Evolutionary conservation across 2,113 vertebrate species (phyloP).

Genomic region (Malurus elegans): DNA sequence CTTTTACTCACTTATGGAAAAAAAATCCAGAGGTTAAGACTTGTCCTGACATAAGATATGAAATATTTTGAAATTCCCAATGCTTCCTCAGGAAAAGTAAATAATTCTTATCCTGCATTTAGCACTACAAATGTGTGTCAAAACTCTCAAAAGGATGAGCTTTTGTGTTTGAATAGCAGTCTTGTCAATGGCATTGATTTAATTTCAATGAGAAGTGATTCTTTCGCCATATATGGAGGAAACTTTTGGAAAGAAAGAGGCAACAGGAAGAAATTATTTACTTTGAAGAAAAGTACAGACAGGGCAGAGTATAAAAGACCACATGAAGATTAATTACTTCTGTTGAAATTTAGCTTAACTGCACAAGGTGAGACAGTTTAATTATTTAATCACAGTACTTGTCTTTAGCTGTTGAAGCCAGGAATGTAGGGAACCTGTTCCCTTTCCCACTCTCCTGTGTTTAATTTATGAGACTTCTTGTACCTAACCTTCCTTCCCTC

Average conservation of each 20-base stretch:
- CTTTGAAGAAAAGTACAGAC: slow-evolving; percentile 27
- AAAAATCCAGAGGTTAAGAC: not conserved
- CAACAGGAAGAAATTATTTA: slow-evolving; percentile 9
- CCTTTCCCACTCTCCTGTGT: not conserved
- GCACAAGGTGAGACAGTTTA: slow-evolving; percentile 70
- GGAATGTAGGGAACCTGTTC: slow-evolving; percentile 10
- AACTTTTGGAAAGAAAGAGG: not conserved
- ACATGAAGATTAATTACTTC: slow-evolving; percentile 63
- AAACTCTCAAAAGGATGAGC: not conserved
- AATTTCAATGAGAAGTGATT: slow-evolving; percentile 18
- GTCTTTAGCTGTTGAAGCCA: slow-evolving; percentile 27
- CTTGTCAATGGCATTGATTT: slow-evolving; percentile 9
- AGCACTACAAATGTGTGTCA: not conserved
- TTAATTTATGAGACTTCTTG: slow-evolving; percentile 25
- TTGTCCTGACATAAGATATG: not conserved
- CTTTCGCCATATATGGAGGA: not conserved
- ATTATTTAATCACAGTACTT: slow-evolving; percentile 58
- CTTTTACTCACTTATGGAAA: not conserved
- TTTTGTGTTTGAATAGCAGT: not conserved
- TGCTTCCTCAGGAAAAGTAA: not conserved
- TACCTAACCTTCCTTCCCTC: not conserved
- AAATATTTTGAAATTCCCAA: not conserved
- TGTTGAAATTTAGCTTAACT: slow-evolving; percentile 63
- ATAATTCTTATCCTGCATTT: not conserved
- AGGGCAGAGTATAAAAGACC: slow-evolving; percentile 52